Evolutionary conservation across 2,797 vertebrate species (phyloP), one percentile per base, ranked within the genome.

Genomic region (Ataeniobius toweri): DNA sequence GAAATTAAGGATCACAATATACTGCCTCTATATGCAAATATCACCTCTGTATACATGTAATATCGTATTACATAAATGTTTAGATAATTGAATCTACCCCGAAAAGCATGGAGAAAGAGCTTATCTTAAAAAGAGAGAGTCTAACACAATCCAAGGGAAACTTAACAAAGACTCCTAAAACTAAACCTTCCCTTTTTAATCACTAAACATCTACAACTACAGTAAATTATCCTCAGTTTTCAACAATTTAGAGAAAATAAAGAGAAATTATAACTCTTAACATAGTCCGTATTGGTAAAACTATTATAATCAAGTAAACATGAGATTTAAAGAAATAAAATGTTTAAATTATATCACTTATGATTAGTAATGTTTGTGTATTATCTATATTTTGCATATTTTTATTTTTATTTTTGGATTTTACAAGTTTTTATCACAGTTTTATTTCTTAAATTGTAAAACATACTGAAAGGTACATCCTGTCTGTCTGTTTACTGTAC

Each of bases 371-470:
- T 93, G 92, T 88, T 85, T 89, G 86, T 90, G 87, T 92, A 88
- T 92, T 94, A 91, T 93, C 92, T 94, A 93, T 94, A 93, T 89
- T 94, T 94, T 94, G 89, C 91, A 92, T 93, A 93, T 94, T 93
- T 95, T 92, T 94, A 71, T 91, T 89, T n/a, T 75, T 70, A 73
- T 78, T 1, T 91, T 80, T 90, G 31, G 12, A 82, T 92, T 92
- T 93, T 92, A 80, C 88, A 72, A 75, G 48, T 88, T 89, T 94
- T 96, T 95, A 91, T 90, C 79, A n/a, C 75, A 5, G 61, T 94
- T 93, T 95, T 93, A 94, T 94, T 93, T 95, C 92, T 92, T 94
- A 94, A 94, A 95, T 93, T 95, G 93, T 92, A 95, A 95, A 96
- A 96, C 92, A 92, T 94, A 92, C 92, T 92, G 89, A 95, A 96